A percentile compares a stretch with the other conserved stretches of the same genome.
Conservation (phyloP, 2,888 invertebrate species). For the Synergus itoensis region DNA sequence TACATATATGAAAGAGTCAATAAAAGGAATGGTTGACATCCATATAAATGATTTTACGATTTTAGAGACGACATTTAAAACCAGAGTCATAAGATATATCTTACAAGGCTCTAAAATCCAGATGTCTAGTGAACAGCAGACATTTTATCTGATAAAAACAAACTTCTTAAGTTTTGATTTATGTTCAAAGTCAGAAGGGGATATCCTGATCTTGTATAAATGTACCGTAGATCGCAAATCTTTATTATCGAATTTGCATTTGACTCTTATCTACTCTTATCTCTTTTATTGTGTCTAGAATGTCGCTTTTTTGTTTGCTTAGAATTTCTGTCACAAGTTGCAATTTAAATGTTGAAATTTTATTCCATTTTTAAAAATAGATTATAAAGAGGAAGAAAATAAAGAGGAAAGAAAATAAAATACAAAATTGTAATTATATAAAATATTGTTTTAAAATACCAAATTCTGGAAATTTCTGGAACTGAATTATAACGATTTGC, state of each 20-base stretch:
- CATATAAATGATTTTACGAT: not conserved
- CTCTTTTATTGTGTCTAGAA: not conserved
- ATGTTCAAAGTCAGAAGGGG: not conserved
- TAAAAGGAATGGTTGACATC: not conserved
- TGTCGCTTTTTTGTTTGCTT: not conserved
- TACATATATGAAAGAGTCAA: not conserved
- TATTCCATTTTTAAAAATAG: too few species aligned
- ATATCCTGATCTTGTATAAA: not conserved
- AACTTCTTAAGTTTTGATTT: not conserved
- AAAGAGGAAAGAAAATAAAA: not conserved
- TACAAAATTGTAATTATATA: too few species aligned
- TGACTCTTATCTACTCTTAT: slow-evolving; percentile 1
- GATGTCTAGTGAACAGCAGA: not conserved
- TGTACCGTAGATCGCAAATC: not conserved
- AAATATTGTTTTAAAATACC: too few species aligned
- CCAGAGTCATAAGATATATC: not conserved
- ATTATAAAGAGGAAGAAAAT: too few species aligned
- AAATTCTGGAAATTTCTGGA: too few species aligned
- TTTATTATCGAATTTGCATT: slow-evolving; percentile 8
- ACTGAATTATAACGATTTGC: too few species aligned
- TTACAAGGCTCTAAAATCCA: not conserved
- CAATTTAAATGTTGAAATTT: not conserved
- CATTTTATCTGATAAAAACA: not conserved
- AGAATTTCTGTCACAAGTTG: not conserved
- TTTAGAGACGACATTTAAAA: not conserved